Conservation (phyloP, 2,113 vertebrate species). For the Ciconia boyciana region DNA sequence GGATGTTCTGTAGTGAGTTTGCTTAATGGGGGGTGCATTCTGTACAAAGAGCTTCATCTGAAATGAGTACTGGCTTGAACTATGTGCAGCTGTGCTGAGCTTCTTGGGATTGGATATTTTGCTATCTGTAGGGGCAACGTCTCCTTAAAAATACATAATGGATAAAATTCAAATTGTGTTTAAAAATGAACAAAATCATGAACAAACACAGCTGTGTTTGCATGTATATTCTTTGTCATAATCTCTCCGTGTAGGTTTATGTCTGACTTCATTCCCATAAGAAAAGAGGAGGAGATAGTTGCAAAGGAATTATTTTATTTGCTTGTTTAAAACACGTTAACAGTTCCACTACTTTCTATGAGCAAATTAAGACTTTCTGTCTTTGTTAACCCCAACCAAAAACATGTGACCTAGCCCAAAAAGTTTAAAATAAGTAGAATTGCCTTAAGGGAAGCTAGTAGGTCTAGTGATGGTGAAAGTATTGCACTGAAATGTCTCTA, state of each 20-base stretch:
- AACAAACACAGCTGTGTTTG: slow-evolving; percentile 31
- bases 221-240: not conserved
- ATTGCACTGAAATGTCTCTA: not conserved
- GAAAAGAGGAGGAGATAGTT: not conserved
- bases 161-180: not conserved
- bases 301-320: not conserved
- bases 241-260: not conserved
- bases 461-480: not conserved
- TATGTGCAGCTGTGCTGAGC: slow-evolving; percentile 14
- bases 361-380: not conserved
- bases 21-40: not conserved
- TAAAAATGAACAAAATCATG: not conserved
- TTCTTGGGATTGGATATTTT: not conserved
- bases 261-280: not conserved
- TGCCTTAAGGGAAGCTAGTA: not conserved
- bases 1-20: not conserved
- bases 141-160: slow-evolving; percentile 6
- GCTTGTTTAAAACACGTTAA: not conserved
- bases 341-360: not conserved
- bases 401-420: not conserved
- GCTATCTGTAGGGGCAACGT: not conserved
- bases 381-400: not conserved
- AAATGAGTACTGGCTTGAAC: not conserved
- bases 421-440: not conserved
- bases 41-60: not conserved